Conservation (phyloP, 2,113 vertebrate genomes). For the Cavia porcellus region DNA sequence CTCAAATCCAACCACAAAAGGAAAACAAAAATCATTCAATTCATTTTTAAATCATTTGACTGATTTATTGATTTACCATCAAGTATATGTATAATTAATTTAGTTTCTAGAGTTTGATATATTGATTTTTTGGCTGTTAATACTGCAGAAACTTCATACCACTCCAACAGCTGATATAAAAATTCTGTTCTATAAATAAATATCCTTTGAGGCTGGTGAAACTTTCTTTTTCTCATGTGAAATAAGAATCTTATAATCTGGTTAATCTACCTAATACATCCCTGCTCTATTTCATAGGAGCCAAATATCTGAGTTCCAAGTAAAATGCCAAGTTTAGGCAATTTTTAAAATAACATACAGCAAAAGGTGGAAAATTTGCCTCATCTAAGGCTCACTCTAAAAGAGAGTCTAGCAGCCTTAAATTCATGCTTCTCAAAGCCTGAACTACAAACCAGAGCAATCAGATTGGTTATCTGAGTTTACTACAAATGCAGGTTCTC, state of each 20-base stretch:
- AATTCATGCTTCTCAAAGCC: neutral
- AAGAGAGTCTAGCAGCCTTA: neutral
- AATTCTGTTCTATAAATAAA: slow-evolving; percentile 14
- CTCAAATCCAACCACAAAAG: slow-evolving; percentile 29
- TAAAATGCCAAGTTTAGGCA: slow-evolving; percentile 1
- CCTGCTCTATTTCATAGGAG: slow-evolving; percentile 49
- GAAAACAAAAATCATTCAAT: slow-evolving; percentile 42
- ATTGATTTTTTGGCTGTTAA: slow-evolving; percentile 56
- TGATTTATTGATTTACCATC: slow-evolving; percentile 45
- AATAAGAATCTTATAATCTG: slow-evolving; percentile 45
- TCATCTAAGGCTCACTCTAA: neutral
- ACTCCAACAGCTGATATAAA: slow-evolving; percentile 15
- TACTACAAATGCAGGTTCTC: neutral
- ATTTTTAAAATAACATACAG: too few relatives aligned
- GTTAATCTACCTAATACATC: slow-evolving; percentile 52
- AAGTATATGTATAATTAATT: slow-evolving; percentile 50
- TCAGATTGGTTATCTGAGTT: neutral
- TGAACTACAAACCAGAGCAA: neutral
- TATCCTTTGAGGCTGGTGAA: slow-evolving; percentile 51
- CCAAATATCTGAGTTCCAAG: neutral
- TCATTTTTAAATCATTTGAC: slow-evolving; percentile 50
- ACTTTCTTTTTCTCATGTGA: slow-evolving; percentile 45
- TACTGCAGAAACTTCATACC: slow-evolving; percentile 16
- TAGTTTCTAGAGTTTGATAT: slow-evolving; percentile 17
- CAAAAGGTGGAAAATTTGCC: neutral